Conservation (phyloP, 2,113 vertebrate species). For the Nothobranchius kuhntae region DNA sequence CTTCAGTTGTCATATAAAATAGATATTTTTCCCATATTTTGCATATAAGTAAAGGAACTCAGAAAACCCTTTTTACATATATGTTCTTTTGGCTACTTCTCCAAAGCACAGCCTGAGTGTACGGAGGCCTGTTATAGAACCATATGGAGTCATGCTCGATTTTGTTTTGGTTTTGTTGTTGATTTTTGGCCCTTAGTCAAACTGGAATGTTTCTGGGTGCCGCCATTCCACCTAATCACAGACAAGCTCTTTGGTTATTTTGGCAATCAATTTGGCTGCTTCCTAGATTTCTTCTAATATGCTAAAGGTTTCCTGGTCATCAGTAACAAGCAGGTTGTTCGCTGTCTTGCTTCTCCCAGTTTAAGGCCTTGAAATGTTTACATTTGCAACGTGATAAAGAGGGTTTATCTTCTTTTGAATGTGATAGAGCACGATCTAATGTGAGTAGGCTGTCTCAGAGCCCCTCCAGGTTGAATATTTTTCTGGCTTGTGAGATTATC, state of each 20-base stretch:
- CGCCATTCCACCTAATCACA: conserved; percentile 3
- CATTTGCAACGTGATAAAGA: no score
- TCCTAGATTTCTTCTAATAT: background rate
- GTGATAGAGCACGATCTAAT: no score
- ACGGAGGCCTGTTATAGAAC: background rate
- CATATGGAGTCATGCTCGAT: background rate
- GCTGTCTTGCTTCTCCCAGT: background rate
- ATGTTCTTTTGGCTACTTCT: background rate
- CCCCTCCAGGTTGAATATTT: no score
- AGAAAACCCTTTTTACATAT: background rate
- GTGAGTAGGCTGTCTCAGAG: no score
- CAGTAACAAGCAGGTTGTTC: background rate
- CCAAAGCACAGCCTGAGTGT: background rate
- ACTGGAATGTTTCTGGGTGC: background rate
- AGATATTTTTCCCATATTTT: no score
- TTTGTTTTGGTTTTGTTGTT: background rate
- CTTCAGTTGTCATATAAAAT: background rate
- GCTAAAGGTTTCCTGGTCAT: background rate
- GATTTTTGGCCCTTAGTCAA: background rate
- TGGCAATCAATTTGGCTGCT: background rate
- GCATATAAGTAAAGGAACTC: no score
- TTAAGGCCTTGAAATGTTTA: background rate
- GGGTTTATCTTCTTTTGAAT: no score
- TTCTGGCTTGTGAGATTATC: no score
- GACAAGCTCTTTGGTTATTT: conserved; percentile 6